Percentiles rank a stretch among this genome's conserved stretches.
phyloP scores from a whole-genome alignment of 2,888 invertebrate genomes.

The Papilio gigon region DNA sequence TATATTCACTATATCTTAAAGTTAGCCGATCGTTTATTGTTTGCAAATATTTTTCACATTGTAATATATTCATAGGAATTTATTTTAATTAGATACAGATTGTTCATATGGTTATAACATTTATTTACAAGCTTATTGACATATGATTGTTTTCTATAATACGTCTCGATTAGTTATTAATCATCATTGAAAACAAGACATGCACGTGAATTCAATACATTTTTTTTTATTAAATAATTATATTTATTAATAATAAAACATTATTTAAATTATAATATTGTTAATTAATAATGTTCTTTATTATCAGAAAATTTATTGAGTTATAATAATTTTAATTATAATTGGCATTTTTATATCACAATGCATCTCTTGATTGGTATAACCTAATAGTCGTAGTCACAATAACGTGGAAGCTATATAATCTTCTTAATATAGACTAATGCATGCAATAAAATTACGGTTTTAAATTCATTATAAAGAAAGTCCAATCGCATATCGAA shows the following conservation, averaged over 20 bases:
- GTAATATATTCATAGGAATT: constrained; percentile 60
- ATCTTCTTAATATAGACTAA: neutral
- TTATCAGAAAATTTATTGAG: neutral
- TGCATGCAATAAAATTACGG: neutral
- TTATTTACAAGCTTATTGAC: constrained; percentile 60
- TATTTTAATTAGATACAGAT: constrained; percentile 61
- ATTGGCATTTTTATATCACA: constrained; percentile 14
- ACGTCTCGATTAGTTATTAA: constrained; percentile 53
- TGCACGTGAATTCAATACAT: constrained; percentile 60
- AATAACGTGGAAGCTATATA: neutral
- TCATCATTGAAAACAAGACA: constrained; percentile 57
- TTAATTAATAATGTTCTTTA: constrained; percentile 32
- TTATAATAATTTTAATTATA: neutral
- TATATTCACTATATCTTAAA: constrained; percentile 54
- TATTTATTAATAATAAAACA: too few relatives aligned
- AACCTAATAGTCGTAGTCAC: neutral
- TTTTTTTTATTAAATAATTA: constrained; percentile 45
- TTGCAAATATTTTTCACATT: constrained; percentile 60
- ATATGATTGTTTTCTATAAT: constrained; percentile 48
- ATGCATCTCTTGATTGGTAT: neutral
- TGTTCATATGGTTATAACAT: constrained; percentile 52
- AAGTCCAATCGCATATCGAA: neutral
- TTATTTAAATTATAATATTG: too few relatives aligned
- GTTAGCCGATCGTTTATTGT: constrained; percentile 61
- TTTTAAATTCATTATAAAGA: neutral